Conservation (phyloP, 2,888 invertebrate genomes). For the Galerucella pusilla region DNA sequence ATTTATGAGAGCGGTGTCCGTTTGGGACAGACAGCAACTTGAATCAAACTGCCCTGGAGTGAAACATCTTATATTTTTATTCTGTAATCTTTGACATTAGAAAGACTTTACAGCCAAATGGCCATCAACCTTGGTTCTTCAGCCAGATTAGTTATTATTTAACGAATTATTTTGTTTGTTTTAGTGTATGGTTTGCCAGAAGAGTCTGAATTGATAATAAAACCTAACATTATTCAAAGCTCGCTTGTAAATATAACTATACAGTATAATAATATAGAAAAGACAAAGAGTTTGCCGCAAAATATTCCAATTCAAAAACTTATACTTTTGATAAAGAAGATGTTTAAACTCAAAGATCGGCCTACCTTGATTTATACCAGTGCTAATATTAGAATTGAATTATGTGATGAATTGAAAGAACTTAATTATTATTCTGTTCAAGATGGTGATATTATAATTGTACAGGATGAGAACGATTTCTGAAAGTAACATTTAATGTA, state of each 20-base stretch:
- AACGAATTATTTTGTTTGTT: constrained; percentile 50
- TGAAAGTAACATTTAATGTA: constrained; percentile 20
- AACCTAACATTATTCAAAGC: constrained; percentile 73
- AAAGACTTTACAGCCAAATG: not conserved
- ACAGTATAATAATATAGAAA: constrained; percentile 65
- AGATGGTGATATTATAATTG: constrained; percentile 83
- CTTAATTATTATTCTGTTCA: constrained; percentile 86
- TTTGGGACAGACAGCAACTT: too few relatives aligned
- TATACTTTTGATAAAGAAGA: constrained; percentile 80
- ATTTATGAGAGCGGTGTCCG: not conserved
- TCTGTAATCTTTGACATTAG: not conserved
- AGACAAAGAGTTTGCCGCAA: constrained; percentile 78
- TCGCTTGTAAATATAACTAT: constrained; percentile 75
- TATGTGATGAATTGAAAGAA: constrained; percentile 87
- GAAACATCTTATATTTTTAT: too few relatives aligned
- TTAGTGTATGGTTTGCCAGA: constrained; percentile 87
- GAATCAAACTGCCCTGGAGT: too few relatives aligned
- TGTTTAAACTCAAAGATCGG: constrained; percentile 70
- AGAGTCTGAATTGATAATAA: constrained; percentile 73
- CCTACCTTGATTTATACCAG: constrained; percentile 69
- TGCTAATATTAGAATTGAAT: constrained; percentile 74
- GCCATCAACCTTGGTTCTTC: constrained; percentile 27
- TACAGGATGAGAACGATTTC: constrained; percentile 33
- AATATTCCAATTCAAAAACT: constrained; percentile 87
- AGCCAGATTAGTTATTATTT: not conserved